These are phyloP conservation scores for Taenaris catops DNA, from an alignment of 2,888 invertebrate species.

Conservation along the genomic window DNA sequence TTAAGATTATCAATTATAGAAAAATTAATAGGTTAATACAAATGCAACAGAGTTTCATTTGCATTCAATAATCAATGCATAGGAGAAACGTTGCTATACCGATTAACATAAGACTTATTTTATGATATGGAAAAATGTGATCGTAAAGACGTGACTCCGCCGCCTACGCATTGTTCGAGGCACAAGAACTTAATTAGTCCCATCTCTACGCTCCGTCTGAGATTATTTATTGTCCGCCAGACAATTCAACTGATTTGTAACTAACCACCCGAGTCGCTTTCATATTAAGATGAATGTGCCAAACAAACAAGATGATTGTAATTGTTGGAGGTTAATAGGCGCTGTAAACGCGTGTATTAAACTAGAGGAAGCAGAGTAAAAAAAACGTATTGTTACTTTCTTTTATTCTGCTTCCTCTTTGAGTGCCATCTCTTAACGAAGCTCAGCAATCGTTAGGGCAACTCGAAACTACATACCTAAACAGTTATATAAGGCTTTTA, in stretches of 20 bases:
- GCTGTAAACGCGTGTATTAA: not conserved
- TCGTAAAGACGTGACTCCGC: not conserved
- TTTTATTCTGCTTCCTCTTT: too few species aligned
- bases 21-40: conserved; percentile 41
- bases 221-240: conserved; percentile 64
- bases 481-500: too few species aligned
- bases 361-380: too few species aligned
- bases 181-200: conserved; percentile 75
- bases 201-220: conserved; percentile 51
- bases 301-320: conserved; percentile 23
- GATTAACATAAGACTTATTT: too few species aligned
- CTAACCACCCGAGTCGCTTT: conserved; percentile 46
- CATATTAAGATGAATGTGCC: conserved; percentile 43
- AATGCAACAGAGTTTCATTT: conserved; percentile 2
- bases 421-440: too few species aligned
- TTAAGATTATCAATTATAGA: conserved; percentile 61
- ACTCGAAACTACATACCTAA: too few species aligned
- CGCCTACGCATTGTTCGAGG: conserved; percentile 55
- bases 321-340: conserved; percentile 20
- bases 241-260: conserved; percentile 57
- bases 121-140: too few species aligned
- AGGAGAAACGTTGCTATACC: too few species aligned
- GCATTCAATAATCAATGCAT: too few species aligned
- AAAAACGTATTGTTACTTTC: not conserved
- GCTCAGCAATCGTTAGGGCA: too few species aligned